Percentiles rank a stretch among this genome's conserved stretches.
These are phyloP conservation scores for Delphinapterus leucas DNA, from an alignment of 2,113 vertebrate genomes.

Conservation along the genomic window DNA sequence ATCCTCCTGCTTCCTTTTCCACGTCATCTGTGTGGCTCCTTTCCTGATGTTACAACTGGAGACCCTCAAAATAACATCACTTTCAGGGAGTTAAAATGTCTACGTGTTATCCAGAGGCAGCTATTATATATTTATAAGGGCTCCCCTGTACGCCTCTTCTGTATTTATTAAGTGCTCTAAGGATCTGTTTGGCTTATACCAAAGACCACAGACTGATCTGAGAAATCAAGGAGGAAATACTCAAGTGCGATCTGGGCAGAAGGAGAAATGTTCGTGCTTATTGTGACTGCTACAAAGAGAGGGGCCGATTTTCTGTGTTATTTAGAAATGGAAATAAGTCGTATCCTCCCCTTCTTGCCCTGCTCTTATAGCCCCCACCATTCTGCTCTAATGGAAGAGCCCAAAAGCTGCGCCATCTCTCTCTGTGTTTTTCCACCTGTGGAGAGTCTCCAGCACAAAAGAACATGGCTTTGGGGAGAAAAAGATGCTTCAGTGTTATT, in stretches of 20 bases:
- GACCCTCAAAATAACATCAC: slow-evolving; percentile 50
- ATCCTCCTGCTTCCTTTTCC: slow-evolving; percentile 9
- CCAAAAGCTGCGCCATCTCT: slow-evolving; percentile 30
- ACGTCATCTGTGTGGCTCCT: not conserved
- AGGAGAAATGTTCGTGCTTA: not conserved
- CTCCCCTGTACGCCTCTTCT: slow-evolving; percentile 53
- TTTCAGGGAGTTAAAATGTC: slow-evolving; percentile 58
- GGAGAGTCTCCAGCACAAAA: slow-evolving; percentile 55
- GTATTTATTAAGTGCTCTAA: slow-evolving; percentile 67
- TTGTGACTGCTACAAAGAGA: rapidly evolving
- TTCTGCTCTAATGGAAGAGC: slow-evolving; percentile 48
- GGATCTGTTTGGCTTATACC: slow-evolving; percentile 61
- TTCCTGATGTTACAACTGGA: slow-evolving; percentile 14
- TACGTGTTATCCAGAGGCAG: slow-evolving; percentile 62
- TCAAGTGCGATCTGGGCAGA: not conserved
- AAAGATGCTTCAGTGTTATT: not conserved
- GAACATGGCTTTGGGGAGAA: slow-evolving; percentile 38
- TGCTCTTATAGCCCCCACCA: not conserved
- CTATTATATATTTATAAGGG: slow-evolving; percentile 73
- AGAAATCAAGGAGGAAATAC: not conserved
- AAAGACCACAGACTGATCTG: not conserved
- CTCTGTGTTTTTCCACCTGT: slow-evolving; percentile 48
- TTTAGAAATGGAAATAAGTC: not conserved
- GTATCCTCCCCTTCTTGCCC: not conserved
- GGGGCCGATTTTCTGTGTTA: not conserved